Conservation (phyloP, 2,113 vertebrate genomes). For the Lates calcarifer region DNA sequence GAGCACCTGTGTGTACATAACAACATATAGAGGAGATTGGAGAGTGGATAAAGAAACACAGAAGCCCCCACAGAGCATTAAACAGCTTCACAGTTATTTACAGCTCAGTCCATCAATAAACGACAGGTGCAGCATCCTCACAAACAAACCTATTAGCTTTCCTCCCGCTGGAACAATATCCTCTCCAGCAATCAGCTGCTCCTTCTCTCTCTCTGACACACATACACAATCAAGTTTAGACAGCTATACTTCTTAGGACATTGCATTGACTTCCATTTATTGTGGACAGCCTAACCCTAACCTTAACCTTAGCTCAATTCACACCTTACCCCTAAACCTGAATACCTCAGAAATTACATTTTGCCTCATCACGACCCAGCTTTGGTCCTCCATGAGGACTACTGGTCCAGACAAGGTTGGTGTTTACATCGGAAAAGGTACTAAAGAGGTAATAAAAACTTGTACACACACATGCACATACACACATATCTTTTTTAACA, state of each 20-base stretch:
- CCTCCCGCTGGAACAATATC: constrained; percentile 71
- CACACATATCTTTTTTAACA: constrained; percentile 10
- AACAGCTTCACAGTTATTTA: constrained; percentile 76
- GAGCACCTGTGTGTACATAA: constrained; percentile 15
- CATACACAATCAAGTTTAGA: too few relatives aligned
- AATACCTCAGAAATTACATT: too few relatives aligned
- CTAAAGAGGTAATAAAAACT: too few relatives aligned
- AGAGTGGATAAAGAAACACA: constrained; percentile 13
- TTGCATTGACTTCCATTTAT: too few relatives aligned
- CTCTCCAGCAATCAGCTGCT: constrained; percentile 48
- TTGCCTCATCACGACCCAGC: too few relatives aligned
- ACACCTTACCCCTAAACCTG: too few relatives aligned
- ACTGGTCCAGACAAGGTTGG: too few relatives aligned
- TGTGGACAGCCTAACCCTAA: too few relatives aligned
- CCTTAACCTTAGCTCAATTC: too few relatives aligned
- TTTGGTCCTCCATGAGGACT: too few relatives aligned
- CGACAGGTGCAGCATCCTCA: constrained; percentile 76
- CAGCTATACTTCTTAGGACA: too few relatives aligned
- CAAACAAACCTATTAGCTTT: constrained; percentile 78
- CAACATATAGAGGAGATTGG: background rate
- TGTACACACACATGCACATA: constrained; percentile 10
- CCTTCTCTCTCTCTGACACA: background rate
- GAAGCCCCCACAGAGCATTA: constrained; percentile 32
- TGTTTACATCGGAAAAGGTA: too few relatives aligned
- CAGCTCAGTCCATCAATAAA: constrained; percentile 75